These are phyloP conservation scores for Echinarachnius parma DNA, from an alignment of 53 echinoderm and acorn worm genomes.

Conservation along the genomic window DNA sequence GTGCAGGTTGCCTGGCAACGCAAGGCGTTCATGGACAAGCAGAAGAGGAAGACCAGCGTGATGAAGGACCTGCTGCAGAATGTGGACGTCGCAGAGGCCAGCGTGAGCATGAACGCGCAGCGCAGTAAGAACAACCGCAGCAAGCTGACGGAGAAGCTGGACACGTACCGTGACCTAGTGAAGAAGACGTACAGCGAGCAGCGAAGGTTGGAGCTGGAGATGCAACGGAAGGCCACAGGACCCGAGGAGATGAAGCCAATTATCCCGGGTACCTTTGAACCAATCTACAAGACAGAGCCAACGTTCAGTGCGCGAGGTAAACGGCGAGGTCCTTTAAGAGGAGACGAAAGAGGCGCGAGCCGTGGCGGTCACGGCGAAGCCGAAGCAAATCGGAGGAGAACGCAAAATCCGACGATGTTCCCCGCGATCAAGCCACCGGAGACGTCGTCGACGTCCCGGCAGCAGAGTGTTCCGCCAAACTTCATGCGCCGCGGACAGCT, in stretches of 20 bases:
- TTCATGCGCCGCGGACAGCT: conserved; percentile 36
- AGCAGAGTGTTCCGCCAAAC: conserved; percentile 39
- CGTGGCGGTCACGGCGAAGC: not conserved
- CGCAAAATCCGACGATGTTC: conserved; percentile 41
- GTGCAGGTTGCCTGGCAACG: conserved; percentile 94
- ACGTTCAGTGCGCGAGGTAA: conserved; percentile 32
- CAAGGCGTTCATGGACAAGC: conserved; percentile 95
- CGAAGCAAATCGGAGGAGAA: not conserved
- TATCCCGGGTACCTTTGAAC: conserved; percentile 53
- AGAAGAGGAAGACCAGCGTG: conserved; percentile 77
- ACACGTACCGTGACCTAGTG: conserved; percentile 57
- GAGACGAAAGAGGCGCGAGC: not conserved
- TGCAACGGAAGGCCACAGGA: conserved; percentile 8
- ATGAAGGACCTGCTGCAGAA: conserved; percentile 83
- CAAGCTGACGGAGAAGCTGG: conserved; percentile 53
- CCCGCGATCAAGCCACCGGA: conserved; percentile 42
- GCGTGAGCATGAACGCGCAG: conserved; percentile 43
- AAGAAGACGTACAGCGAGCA: conserved; percentile 65
- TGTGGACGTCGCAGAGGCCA: conserved; percentile 52
- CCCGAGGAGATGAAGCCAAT: conserved; percentile 76
- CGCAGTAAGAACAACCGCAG: conserved; percentile 47
- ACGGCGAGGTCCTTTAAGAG: conserved; percentile 1
- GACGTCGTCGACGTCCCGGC: conserved; percentile 11
- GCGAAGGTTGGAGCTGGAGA: conserved; percentile 12
- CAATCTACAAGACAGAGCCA: conserved; percentile 73